Evolutionary conservation across 2,888 invertebrate genomes (phyloP).

Genomic region (Omphaloscelis lunosa): DNA sequence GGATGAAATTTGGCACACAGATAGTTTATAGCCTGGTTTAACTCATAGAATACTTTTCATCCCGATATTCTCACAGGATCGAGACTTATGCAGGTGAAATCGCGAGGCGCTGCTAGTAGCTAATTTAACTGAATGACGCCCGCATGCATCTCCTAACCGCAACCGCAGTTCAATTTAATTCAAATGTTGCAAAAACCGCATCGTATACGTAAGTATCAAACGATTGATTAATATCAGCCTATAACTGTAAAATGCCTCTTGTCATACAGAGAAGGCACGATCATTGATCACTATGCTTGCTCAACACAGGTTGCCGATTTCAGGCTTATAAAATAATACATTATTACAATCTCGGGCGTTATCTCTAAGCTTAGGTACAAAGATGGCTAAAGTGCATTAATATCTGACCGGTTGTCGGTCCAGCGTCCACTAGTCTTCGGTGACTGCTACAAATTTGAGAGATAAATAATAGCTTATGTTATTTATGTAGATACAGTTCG

Average conservation of each 20-base stretch:
- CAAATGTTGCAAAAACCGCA: background rate
- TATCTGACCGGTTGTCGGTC: conserved; percentile 34
- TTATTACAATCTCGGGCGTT: background rate
- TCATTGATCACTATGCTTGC: too few relatives aligned
- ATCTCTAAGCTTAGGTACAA: conserved; percentile 12
- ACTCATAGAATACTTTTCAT: too few relatives aligned
- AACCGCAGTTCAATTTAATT: background rate
- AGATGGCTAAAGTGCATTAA: conserved; percentile 35
- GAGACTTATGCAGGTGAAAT: too few relatives aligned
- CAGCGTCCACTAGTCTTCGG: conserved; percentile 13
- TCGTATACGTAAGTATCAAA: background rate
- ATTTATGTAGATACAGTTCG: conserved; percentile 30
- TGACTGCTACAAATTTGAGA: conserved; percentile 33
- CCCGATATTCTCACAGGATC: too few relatives aligned
- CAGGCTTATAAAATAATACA: background rate
- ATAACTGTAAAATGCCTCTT: too few relatives aligned
- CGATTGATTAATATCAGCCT: too few relatives aligned
- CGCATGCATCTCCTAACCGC: background rate
- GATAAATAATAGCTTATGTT: conserved; percentile 43
- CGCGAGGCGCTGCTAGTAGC: background rate
- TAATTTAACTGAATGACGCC: background rate
- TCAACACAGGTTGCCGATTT: too few relatives aligned
- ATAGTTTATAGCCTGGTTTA: too few relatives aligned
- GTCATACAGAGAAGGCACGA: too few relatives aligned
- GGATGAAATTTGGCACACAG: too few relatives aligned